A percentile compares a stretch with the other conserved stretches of the same genome.
Conservation (phyloP, 37 sponge, comb jelly and placozoan species). For the Diacarnus erythraeanus region DNA sequence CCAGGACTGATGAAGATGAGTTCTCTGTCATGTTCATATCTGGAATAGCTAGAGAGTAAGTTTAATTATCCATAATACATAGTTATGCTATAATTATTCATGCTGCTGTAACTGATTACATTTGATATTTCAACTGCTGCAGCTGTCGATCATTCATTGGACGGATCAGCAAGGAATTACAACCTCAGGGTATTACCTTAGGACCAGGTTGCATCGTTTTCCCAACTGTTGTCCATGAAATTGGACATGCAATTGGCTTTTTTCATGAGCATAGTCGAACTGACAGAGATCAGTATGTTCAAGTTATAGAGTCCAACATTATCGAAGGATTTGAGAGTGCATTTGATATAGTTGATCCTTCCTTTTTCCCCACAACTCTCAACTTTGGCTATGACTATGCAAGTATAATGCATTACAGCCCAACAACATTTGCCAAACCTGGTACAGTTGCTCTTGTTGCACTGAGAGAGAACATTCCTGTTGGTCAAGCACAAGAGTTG, state of each 20-base stretch:
- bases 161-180: not conserved
- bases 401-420: constrained; percentile 84
- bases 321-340: not conserved
- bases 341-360: constrained; percentile 3
- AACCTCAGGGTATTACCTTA: constrained; percentile 31
- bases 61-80: no score
- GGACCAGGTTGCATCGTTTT: constrained; percentile 14
- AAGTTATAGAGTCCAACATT: constrained; percentile 33
- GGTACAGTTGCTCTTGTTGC: constrained; percentile 23
- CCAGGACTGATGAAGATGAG: not conserved
- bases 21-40: constrained; percentile 42
- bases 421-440: constrained; percentile 17
- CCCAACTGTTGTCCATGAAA: constrained; percentile 55
- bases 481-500: constrained; percentile 58
- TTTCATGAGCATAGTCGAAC: constrained; percentile 67
- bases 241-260: constrained; percentile 69
- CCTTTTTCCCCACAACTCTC: constrained; percentile 26
- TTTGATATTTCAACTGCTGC: not conserved
- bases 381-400: constrained; percentile 78
- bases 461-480: constrained; percentile 17
- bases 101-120: not conserved
- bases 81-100: not conserved
- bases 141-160: constrained; percentile 65
- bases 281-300: constrained; percentile 61
- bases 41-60: constrained; percentile 53